These are phyloP conservation scores for Vidua chalybeata DNA, from an alignment of 2,113 vertebrate species.

Conservation along the genomic window DNA sequence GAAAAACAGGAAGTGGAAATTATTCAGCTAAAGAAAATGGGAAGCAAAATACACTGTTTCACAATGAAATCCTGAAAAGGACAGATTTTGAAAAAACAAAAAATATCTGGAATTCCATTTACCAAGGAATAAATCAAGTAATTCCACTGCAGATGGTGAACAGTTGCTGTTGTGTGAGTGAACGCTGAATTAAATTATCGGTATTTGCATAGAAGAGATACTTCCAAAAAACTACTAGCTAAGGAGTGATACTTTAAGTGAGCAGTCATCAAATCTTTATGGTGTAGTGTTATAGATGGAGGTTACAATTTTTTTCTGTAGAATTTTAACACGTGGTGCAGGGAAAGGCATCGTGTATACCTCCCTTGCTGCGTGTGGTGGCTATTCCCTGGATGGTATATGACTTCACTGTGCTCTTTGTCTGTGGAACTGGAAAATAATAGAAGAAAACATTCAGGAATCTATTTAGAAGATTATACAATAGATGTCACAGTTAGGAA, in stretches of 20 bases:
- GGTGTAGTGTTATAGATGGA: not conserved
- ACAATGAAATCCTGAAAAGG: not conserved
- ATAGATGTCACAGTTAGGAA: not conserved
- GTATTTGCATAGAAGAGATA: not conserved
- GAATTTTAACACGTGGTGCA: not conserved
- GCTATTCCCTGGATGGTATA: not conserved
- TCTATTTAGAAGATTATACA: not conserved
- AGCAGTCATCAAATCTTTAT: not conserved
- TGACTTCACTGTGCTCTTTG: not conserved
- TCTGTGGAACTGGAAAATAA: not conserved
- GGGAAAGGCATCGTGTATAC: rapidly evolving
- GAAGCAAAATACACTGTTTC: not conserved
- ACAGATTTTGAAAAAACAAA: not conserved
- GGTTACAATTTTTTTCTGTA: not conserved
- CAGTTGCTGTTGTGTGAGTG: not conserved
- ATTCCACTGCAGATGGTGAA: not conserved
- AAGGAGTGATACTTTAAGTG: not conserved
- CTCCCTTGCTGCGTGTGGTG: not conserved
- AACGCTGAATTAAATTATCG: not conserved
- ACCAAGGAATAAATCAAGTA: not conserved
- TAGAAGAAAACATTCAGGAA: not conserved
- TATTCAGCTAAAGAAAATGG: not conserved
- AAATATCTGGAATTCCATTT: not conserved
- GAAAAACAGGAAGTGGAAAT: not conserved
- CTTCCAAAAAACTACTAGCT: not conserved